Conservation (phyloP, 30 jellyfish, hydroid and myxozoan species). For the Hydractinia symbiolongicarpus region DNA sequence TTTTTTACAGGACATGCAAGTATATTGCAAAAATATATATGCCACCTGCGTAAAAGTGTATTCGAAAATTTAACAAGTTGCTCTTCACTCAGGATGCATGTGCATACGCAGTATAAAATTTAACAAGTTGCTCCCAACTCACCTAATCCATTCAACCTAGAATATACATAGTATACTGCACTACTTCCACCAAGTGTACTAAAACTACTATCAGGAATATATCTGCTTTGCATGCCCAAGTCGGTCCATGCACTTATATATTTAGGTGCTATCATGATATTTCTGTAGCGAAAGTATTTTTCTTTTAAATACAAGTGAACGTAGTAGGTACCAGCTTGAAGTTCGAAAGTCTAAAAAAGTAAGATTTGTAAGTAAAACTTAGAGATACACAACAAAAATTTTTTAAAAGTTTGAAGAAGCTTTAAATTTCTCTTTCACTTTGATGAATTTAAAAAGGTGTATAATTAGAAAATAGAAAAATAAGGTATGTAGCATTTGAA, state of each 20-base stretch:
- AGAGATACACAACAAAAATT: background rate
- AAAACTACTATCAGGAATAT: slow-evolving; percentile 48
- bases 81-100: background rate
- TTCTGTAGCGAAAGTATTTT: slow-evolving; percentile 39
- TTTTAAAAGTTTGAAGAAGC: too few species aligned
- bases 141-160: slow-evolving; percentile 28
- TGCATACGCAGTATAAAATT: background rate
- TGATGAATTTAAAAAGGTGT: too few species aligned
- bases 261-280: slow-evolving; percentile 56
- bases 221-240: slow-evolving; percentile 74
- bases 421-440: too few species aligned
- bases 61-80: background rate
- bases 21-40: background rate
- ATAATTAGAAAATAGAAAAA: too few species aligned
- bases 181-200: background rate
- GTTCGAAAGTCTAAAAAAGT: slow-evolving; percentile 33
- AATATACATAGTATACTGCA: background rate
- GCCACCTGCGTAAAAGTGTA: background rate
- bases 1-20: too few species aligned
- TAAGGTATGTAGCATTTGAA: too few species aligned
- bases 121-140: background rate
- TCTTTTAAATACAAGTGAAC: slow-evolving; percentile 45
- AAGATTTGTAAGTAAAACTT: background rate
- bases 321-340: slow-evolving; percentile 46
- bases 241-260: slow-evolving; percentile 50